These are phyloP conservation scores for Doris montereyensis DNA, from an alignment of 2,888 invertebrate genomes.

Conservation along the genomic window DNA sequence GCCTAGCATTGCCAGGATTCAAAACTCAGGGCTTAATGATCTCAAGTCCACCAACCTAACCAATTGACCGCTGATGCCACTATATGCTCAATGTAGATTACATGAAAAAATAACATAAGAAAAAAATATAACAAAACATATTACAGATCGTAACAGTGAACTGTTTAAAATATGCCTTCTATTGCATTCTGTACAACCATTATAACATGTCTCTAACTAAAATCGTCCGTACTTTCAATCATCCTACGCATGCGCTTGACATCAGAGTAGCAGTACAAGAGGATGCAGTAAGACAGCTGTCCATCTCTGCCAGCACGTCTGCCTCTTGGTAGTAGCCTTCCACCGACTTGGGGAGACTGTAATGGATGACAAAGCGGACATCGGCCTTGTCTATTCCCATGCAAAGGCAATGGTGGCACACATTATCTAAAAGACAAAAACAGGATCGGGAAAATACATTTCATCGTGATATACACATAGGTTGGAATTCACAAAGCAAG, in stretches of 20 bases:
- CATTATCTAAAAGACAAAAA: slow-evolving; percentile 63
- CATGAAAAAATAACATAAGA: no score
- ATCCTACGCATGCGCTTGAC: slow-evolving; percentile 70
- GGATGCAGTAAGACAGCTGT: slow-evolving; percentile 84
- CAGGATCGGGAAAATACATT: neutral
- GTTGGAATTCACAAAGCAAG: neutral
- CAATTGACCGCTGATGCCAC: no score
- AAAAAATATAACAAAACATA: no score
- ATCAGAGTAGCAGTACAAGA: slow-evolving; percentile 91
- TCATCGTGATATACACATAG: neutral
- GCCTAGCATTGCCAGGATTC: no score
- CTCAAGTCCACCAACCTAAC: no score
- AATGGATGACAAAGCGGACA: slow-evolving; percentile 87
- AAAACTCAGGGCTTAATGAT: no score
- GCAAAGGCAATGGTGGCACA: slow-evolving; percentile 74
- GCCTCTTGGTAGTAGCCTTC: slow-evolving; percentile 99
- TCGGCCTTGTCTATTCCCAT: slow-evolving; percentile 74
- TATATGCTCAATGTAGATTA: no score
- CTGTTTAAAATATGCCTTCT: no score
- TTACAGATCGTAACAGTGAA: no score
- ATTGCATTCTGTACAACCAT: no score
- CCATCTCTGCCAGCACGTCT: slow-evolving; percentile 97
- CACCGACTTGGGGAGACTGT: slow-evolving; percentile 92
- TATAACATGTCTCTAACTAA: no score
- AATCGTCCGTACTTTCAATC: slow-evolving; percentile 72